These are phyloP conservation scores for Drosophila ustulata DNA, from an alignment of 2,888 invertebrate species.

Conservation along the genomic window DNA sequence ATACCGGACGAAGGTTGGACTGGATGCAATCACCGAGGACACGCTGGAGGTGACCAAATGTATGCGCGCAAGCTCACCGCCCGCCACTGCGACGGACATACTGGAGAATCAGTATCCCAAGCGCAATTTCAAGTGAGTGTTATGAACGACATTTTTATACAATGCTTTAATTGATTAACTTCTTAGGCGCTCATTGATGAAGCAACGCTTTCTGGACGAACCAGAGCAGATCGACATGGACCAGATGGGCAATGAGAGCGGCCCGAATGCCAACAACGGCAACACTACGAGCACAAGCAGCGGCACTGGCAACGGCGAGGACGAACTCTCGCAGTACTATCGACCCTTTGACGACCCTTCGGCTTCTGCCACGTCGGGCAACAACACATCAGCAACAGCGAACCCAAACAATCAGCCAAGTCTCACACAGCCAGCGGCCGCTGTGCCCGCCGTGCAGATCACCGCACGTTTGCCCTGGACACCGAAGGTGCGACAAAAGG, in stretches of 20 bases:
- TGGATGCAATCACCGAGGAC: slow-evolving; percentile 94
- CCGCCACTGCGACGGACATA: slow-evolving; percentile 95
- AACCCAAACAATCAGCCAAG: slow-evolving; percentile 82
- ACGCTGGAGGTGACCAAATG: slow-evolving; percentile 96
- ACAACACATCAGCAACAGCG: slow-evolving; percentile 64
- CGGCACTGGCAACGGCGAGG: slow-evolving; percentile 84
- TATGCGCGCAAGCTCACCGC: slow-evolving; percentile 98
- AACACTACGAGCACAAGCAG: slow-evolving; percentile 46
- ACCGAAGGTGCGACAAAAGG: slow-evolving; percentile 97
- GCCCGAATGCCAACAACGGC: slow-evolving; percentile 69
- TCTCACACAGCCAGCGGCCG: slow-evolving; percentile 60
- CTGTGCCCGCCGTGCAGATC: slow-evolving; percentile 80
- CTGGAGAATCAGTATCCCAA: slow-evolving; percentile 94
- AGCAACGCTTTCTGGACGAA: slow-evolving; percentile 96
- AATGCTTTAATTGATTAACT: neutral
- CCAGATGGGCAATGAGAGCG: slow-evolving; percentile 86
- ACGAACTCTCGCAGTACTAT: slow-evolving; percentile 85
- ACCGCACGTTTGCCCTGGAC: slow-evolving; percentile 93
- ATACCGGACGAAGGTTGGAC: slow-evolving; percentile 89
- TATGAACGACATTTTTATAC: neutral
- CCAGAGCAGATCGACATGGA: slow-evolving; percentile 91
- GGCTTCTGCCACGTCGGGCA: slow-evolving; percentile 71
- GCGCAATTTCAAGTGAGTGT: slow-evolving; percentile 88
- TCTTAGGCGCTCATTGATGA: slow-evolving; percentile 89
- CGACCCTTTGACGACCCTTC: slow-evolving; percentile 85